Evolutionary conservation across 2,888 invertebrate species (phyloP), one percentile per base, ranked within the genome.

Genomic region (Nephrotoma guestfalica): DNA sequence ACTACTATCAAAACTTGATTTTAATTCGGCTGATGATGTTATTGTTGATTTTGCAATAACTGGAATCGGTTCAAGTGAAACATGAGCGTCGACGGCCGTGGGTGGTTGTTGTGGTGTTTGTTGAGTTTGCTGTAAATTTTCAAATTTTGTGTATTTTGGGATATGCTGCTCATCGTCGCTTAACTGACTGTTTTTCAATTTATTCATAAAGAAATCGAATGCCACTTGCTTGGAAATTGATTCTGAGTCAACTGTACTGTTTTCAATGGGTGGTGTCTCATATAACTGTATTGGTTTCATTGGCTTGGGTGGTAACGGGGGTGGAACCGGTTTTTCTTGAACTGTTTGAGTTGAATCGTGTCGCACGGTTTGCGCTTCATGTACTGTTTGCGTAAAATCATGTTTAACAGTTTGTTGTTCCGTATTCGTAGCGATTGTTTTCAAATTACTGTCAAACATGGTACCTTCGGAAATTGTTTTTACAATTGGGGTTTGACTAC

Each of bases 191-290:
- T 92, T 88, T 86, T 89, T 88, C 40, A 95, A 93, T 90, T 94
- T 93, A 15, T 93, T 93, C 87, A 94, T 94, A 89, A 95, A 95
- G 89, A 93, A 95, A 88, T 94, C 94, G 85, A 94, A 91, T 0
- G 95, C 94, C 86, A 94, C 93, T 88, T 94, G 93, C 88, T 93
- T 94, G 6, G 94, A 93, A 87, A 95, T 94, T 6, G 93, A 93
- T 51, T 92, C 92, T 0, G 93, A 93, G 89, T 94, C 93, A 87
- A 94, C 91, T 6, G 86, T 47, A 11, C 83, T 51, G 88, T 87
- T 85, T 87, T 87, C 86, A 88, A 89, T 84, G 89, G 88, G 30
- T n/a, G 51, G 40, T 41, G 30, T 6, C 4, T 40, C 30, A n/a
- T 57, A n/a, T 9, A 15, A 7, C 13, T 86, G 45, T 7, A 86